These are phyloP conservation scores for Eristalinus sepulchralis DNA, from an alignment of 2,888 invertebrate genomes.

Conservation along the genomic window DNA sequence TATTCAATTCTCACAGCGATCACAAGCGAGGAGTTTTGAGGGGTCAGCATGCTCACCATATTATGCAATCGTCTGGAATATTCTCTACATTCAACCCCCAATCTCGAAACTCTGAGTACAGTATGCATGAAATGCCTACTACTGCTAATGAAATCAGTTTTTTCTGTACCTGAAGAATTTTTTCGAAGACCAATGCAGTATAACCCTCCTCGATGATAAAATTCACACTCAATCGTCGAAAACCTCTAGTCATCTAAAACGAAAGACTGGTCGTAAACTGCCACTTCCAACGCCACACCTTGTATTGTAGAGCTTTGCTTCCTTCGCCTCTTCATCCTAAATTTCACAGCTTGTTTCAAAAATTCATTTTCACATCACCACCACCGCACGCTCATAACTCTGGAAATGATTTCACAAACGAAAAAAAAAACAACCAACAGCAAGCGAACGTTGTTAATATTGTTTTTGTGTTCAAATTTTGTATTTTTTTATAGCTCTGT, in stretches of 20 bases:
- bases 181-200: no score
- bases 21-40: no score
- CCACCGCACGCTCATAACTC: constrained; percentile 15
- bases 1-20: no score
- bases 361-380: background rate
- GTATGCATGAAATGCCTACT: no score
- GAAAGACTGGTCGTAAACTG: background rate
- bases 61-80: no score
- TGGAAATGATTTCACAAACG: constrained; percentile 8
- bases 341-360: constrained; percentile 26
- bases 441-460: constrained; percentile 54
- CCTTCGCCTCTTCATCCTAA: background rate
- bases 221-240: no score
- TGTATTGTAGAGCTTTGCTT: background rate
- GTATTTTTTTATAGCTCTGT: constrained; percentile 85
- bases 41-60: no score
- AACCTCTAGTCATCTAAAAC: background rate
- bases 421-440: constrained; percentile 40
- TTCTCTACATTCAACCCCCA: no score
- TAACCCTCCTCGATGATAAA: no score
- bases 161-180: no score
- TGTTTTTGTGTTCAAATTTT: constrained; percentile 57
- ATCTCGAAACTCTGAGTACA: no score
- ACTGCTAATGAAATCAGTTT: no score
- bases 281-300: background rate